phyloP scores from a whole-genome alignment of 2,113 vertebrate genomes.

The Megaceryle maxima region DNA sequence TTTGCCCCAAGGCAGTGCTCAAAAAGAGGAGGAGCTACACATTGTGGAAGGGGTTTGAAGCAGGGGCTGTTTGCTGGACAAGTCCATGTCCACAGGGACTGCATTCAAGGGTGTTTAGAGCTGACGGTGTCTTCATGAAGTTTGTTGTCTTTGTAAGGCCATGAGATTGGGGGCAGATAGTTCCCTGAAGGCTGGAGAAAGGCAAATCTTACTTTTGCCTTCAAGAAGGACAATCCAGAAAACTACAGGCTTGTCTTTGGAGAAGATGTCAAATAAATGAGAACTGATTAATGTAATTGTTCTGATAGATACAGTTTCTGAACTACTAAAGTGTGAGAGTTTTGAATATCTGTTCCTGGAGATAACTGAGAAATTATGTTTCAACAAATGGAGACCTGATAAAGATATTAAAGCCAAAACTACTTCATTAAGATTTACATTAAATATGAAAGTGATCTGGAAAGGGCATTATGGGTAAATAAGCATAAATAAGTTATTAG shows the following conservation, averaged over 20 bases:
- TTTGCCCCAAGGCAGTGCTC: background rate
- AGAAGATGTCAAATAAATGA: background rate
- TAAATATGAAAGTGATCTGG: background rate
- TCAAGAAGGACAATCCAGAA: background rate
- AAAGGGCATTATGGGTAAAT: background rate
- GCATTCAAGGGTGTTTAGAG: background rate
- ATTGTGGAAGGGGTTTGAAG: background rate
- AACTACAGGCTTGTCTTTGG: background rate
- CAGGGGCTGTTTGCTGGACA: background rate
- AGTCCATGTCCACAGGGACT: background rate
- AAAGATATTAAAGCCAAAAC: background rate
- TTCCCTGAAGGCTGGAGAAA: background rate
- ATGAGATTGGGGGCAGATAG: background rate
- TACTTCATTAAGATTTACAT: background rate
- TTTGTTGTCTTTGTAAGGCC: background rate
- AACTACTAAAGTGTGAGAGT: background rate
- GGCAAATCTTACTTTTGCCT: fast-evolving
- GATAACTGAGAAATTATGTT: background rate
- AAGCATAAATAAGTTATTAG: background rate
- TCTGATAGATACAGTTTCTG: background rate
- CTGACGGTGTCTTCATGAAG: background rate
- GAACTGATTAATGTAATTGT: background rate
- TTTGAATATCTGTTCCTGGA: background rate
- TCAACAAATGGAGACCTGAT: background rate
- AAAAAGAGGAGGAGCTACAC: background rate